Percentiles rank a stretch among this genome's conserved stretches.
Conservation (phyloP, 2,113 vertebrate species). For the Corvus moneduloides region DNA sequence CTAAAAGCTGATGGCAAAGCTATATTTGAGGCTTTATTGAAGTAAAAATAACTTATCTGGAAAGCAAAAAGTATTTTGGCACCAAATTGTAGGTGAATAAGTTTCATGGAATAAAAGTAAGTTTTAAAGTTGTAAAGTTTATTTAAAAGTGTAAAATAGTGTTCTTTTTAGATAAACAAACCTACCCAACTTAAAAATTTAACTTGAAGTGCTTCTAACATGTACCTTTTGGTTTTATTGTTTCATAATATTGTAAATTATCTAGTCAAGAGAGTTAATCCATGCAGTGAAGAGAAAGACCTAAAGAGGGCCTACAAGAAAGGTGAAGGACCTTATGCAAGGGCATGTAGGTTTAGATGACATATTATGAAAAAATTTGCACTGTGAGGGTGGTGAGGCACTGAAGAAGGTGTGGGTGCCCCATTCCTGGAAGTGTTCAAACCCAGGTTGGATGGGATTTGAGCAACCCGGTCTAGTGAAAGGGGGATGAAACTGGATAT, state of each 20-base stretch:
- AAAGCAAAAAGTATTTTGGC: neutral
- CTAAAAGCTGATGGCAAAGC: neutral
- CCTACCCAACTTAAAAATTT: neutral
- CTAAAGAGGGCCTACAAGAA: neutral
- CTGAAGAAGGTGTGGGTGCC: neutral
- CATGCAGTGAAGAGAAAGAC: neutral
- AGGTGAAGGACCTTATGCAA: neutral
- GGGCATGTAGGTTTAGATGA: neutral
- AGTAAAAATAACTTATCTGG: neutral
- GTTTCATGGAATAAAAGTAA: neutral
- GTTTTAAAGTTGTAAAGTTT: neutral
- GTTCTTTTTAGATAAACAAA: neutral
- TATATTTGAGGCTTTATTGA: neutral
- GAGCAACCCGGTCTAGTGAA: rapidly evolving
- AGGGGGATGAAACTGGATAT: neutral
- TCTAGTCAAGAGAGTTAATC: neutral
- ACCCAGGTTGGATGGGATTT: neutral
- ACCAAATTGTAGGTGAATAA: rapidly evolving
- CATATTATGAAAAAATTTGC: neutral
- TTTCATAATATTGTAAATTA: neutral
- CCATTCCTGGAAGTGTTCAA: neutral
- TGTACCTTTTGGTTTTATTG: neutral
- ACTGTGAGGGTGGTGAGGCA: neutral
- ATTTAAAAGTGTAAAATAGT: neutral
- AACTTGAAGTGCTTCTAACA: neutral